Evolutionary conservation across 2,797 vertebrate species (phyloP).

Genomic region (Dicrostonyx torquatus): DNA sequence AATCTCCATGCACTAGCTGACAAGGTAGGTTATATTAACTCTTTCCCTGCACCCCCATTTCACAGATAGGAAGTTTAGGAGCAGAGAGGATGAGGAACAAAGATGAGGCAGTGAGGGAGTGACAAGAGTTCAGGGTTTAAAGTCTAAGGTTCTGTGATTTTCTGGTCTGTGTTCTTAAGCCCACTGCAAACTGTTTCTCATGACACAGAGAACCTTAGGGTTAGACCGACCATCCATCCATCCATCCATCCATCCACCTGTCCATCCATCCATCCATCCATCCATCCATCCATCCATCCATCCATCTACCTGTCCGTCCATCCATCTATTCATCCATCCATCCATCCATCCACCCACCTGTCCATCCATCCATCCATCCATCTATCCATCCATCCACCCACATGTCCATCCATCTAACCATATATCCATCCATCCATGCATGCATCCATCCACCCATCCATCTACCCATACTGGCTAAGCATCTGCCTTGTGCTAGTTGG

Average conservation of each 20-base stretch:
- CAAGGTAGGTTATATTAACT: not conserved
- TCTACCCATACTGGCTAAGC: slow-evolving; percentile 21
- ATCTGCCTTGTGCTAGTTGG: not conserved
- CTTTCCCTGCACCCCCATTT: not conserved
- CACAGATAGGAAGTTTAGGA: slow-evolving; percentile 7
- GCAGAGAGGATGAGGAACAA: not conserved
- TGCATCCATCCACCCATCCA: too few relatives aligned
- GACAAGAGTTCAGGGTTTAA: not conserved
- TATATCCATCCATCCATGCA: not conserved
- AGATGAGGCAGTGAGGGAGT: not conserved
- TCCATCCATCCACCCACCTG: accelerated
- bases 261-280: not conserved
- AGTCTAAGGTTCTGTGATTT: not conserved
- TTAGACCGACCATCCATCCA: not conserved
- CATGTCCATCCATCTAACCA: not conserved
- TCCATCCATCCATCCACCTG: too few relatives aligned
- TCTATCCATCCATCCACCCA: not conserved
- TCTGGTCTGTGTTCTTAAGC: not conserved
- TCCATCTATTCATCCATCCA: not conserved
- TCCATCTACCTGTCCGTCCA: not conserved
- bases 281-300: not conserved
- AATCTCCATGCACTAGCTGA: not conserved
- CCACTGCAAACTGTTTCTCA: not conserved
- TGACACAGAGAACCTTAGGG: not conserved
- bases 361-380: not conserved